These are phyloP conservation scores for Micronycteris hirsuta DNA, from an alignment of 2,113 vertebrate genomes.

Conservation along the genomic window DNA sequence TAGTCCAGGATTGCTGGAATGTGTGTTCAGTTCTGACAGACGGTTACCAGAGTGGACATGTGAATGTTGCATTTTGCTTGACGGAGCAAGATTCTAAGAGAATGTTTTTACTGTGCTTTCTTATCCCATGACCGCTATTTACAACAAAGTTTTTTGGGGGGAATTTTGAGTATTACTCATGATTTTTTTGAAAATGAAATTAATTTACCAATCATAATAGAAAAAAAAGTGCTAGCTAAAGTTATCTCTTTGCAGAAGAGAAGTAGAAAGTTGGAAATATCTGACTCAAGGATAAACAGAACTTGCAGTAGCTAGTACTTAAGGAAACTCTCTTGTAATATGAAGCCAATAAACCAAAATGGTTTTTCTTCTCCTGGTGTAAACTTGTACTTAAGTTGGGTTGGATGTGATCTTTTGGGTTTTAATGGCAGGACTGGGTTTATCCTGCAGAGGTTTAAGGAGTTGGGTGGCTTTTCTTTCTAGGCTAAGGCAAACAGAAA, in stretches of 20 bases:
- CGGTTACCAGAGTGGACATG: not conserved
- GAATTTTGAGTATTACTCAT: not conserved
- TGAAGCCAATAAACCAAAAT: slow-evolving; percentile 46
- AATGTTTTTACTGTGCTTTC: not conserved
- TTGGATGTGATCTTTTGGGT: slow-evolving; percentile 61
- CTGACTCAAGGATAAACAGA: slow-evolving; percentile 45
- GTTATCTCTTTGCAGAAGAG: not conserved
- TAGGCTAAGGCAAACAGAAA: slow-evolving; percentile 69
- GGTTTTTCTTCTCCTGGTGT: slow-evolving; percentile 43
- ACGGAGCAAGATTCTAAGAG: not conserved
- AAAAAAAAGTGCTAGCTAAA: not conserved
- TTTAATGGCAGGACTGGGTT: slow-evolving; percentile 60
- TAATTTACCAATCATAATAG: slow-evolving; percentile 15
- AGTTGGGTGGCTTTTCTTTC: slow-evolving; percentile 70
- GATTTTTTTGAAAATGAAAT: slow-evolving; percentile 16
- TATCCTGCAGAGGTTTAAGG: slow-evolving; percentile 52
- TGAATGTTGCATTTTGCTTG: not conserved
- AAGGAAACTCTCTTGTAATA: slow-evolving; percentile 29
- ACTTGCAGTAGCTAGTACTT: slow-evolving; percentile 27
- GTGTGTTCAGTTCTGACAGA: not conserved
- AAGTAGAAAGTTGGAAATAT: slow-evolving; percentile 28
- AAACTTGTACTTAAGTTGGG: slow-evolving; percentile 59
- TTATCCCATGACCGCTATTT: not conserved
- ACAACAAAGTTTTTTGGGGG: not conserved
- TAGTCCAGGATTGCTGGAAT: not conserved